A percentile compares a stretch with the other conserved stretches of the same genome.
phyloP scores from a whole-genome alignment of 37 sponge, comb jelly and placozoan species.

The Lycopodina hypogea region DNA sequence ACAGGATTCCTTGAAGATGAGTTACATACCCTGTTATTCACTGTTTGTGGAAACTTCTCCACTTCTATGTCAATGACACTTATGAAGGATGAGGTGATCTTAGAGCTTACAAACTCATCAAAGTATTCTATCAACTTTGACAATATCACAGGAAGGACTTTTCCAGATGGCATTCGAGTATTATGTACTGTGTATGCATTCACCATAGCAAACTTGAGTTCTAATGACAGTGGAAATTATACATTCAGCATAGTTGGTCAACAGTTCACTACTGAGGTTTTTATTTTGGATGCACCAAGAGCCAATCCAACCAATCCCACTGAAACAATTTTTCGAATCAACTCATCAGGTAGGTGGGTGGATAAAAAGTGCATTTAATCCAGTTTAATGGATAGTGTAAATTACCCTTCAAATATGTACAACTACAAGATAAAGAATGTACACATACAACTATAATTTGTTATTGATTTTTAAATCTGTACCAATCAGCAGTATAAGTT shows the following conservation, averaged over 20 bases:
- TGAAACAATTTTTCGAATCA: no score
- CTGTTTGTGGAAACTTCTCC: slow-evolving; percentile 17
- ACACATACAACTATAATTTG: no score
- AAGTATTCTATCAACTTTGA: slow-evolving; percentile 10
- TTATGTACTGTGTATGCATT: slow-evolving; percentile 1
- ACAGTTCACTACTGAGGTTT: neutral
- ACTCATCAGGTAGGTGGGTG: no score
- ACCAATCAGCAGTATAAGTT: no score
- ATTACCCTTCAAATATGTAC: no score
- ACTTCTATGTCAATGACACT: neutral
- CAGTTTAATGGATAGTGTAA: no score
- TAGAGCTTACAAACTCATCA: neutral
- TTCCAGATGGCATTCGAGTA: neutral
- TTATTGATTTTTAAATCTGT: no score
- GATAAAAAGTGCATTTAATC: no score
- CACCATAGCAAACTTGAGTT: neutral
- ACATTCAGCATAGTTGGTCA: slow-evolving; percentile 3
- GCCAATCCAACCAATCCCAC: no score
- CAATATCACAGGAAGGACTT: neutral
- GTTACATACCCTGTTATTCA: neutral
- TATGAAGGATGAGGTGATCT: neutral
- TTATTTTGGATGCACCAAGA: neutral
- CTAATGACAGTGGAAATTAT: slow-evolving; percentile 21
- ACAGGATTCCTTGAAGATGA: neutral
- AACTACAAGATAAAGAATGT: no score